These are phyloP conservation scores for Dascillus cervinus DNA, from an alignment of 2,888 invertebrate genomes.

Conservation along the genomic window DNA sequence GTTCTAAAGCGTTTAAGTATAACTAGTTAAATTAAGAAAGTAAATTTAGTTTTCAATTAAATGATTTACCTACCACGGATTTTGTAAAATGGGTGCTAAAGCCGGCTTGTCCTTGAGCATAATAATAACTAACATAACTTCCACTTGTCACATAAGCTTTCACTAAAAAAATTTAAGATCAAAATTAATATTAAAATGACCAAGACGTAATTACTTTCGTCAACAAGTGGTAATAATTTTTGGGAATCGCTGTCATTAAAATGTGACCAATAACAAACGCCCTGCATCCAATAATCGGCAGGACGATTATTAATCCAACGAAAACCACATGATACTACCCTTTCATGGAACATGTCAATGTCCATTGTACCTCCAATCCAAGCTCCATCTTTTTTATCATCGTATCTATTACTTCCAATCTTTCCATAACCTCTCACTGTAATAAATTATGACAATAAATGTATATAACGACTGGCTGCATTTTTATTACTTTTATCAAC, in stretches of 20 bases:
- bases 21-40: not conserved
- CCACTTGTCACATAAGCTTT: not conserved
- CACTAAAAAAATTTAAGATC: not conserved
- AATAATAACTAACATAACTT: slow-evolving; percentile 44
- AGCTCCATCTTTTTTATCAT: slow-evolving; percentile 22
- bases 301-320: slow-evolving; percentile 31
- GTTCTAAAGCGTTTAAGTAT: slow-evolving; percentile 22
- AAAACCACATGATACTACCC: slow-evolving; percentile 41
- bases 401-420: too few relatives aligned
- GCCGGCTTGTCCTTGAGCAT: slow-evolving; percentile 48
- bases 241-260: slow-evolving; percentile 18
- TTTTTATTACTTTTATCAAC: slow-evolving; percentile 1
- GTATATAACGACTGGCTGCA: not conserved
- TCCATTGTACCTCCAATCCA: slow-evolving; percentile 41
- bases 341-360: too few relatives aligned
- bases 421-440: too few relatives aligned
- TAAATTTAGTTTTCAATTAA: slow-evolving; percentile 1
- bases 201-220: slow-evolving; percentile 16
- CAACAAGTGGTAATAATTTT: slow-evolving; percentile 22
- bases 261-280: slow-evolving; percentile 33
- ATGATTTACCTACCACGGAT: slow-evolving; percentile 22
- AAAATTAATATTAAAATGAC: not conserved
- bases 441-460: not conserved
- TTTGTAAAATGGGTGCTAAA: slow-evolving; percentile 46
- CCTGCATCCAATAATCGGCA: slow-evolving; percentile 26